Evolutionary conservation across 2,888 invertebrate species (phyloP).

Genomic region (Trisateles emortualis): DNA sequence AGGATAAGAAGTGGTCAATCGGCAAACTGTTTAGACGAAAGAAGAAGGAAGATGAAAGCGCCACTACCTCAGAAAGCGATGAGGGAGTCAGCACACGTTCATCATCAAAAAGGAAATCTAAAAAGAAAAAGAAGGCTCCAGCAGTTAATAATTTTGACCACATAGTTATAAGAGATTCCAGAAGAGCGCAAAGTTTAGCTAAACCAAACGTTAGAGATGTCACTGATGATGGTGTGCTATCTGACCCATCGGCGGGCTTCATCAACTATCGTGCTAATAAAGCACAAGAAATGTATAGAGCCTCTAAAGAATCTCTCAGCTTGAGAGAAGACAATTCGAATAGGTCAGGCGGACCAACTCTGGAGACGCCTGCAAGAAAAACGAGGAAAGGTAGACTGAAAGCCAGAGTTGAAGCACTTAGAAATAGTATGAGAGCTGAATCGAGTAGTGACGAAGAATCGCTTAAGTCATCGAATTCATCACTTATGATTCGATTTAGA

Average conservation of each 20-base stretch:
- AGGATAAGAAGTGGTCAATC: slow-evolving; percentile 93
- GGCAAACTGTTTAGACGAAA: slow-evolving; percentile 92
- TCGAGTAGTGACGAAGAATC: slow-evolving; percentile 92
- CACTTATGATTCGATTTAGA: slow-evolving; percentile 89
- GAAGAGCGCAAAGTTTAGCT: slow-evolving; percentile 81
- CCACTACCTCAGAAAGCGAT: slow-evolving; percentile 84
- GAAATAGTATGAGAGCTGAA: slow-evolving; percentile 88
- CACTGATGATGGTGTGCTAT: slow-evolving; percentile 85
- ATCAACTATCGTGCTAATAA: slow-evolving; percentile 74
- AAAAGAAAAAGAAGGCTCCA: slow-evolving; percentile 85
- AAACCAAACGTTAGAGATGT: slow-evolving; percentile 72
- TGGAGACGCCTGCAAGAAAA: slow-evolving; percentile 85
- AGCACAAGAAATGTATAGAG: slow-evolving; percentile 68
- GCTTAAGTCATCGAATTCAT: slow-evolving; percentile 88
- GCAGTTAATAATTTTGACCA: slow-evolving; percentile 89
- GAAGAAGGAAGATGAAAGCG: slow-evolving; percentile 89
- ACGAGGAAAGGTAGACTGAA: slow-evolving; percentile 88
- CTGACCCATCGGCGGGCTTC: slow-evolving; percentile 86
- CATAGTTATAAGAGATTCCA: slow-evolving; percentile 86
- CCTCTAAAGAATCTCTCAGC: slow-evolving; percentile 75
- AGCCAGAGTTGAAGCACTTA: slow-evolving; percentile 89
- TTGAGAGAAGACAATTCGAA: slow-evolving; percentile 72
- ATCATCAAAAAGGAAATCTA: slow-evolving; percentile 76
- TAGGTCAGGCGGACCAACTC: slow-evolving; percentile 75
- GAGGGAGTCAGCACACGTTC: slow-evolving; percentile 78